Percentiles rank a stretch among this genome's conserved stretches.
phyloP scores from a whole-genome alignment of 37 sponge, comb jelly and placozoan genomes.

The Theonella swinhoei region DNA sequence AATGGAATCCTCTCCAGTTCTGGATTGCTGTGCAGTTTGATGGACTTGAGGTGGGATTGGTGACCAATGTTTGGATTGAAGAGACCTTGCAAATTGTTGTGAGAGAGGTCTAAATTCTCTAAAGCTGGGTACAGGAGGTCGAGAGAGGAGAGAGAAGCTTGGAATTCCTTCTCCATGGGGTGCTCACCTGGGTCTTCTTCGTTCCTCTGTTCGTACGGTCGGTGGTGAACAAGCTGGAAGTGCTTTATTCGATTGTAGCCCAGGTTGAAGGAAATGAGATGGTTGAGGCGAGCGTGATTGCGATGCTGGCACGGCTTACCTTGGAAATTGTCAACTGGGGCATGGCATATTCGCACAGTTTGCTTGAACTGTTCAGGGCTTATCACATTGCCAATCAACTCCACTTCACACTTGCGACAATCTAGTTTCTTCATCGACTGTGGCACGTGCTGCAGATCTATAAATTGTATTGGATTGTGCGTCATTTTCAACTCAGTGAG shows the following conservation, averaged over 20 bases:
- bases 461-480: conserved; percentile 28
- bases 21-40: conserved; percentile 50
- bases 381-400: conserved; percentile 36
- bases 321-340: neutral
- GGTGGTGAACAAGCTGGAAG: conserved; percentile 48
- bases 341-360: conserved; percentile 20
- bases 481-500: conserved; percentile 68
- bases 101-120: conserved; percentile 49
- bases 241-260: conserved; percentile 40
- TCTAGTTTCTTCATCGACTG: conserved; percentile 45
- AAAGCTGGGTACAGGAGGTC: conserved; percentile 78
- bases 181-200: conserved; percentile 7
- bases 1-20: conserved; percentile 57
- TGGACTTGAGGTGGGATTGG: conserved; percentile 60
- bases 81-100: conserved; percentile 54
- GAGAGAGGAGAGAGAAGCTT: neutral
- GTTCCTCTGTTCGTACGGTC: neutral
- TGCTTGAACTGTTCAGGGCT: neutral
- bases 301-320: conserved; percentile 59
- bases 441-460: conserved; percentile 56
- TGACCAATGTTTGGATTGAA: conserved; percentile 73
- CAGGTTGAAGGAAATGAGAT: conserved; percentile 47
- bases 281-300: conserved; percentile 27
- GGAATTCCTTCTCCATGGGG: neutral
- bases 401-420: conserved; percentile 26